Base-by-base conservation (phyloP, 2,797 vertebrate genomes). In the Kryptopterus vitreolus region DNA sequence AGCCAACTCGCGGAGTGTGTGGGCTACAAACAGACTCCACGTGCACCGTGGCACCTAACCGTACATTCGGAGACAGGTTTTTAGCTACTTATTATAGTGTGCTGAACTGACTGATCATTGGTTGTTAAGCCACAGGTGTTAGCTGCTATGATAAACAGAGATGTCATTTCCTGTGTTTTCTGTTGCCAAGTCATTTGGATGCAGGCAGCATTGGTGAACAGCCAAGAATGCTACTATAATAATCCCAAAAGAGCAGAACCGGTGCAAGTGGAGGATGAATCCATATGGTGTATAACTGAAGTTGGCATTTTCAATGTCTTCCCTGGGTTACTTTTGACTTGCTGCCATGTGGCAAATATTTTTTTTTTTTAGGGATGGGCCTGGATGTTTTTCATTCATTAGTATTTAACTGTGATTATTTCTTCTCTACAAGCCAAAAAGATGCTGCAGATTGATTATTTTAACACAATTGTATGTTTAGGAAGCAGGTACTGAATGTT, bases 181-280 rank as follows among this genome's bases (percentile, higher is more conserved):
- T 59, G 79, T 82, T 66, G 73, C 73, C 61, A 81, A 61, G 59
- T 62, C 5, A 77, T 84, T 76, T 76, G 52, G 71, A 82, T 77
- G 15, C 35, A 82, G 71, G 43, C 8, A 13, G 61, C n/a, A 63
- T 46, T 69, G 78, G 57, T 77, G 66, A 84, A 77, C 55, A 55
- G 66, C 81, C 79, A 72, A 71, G 62, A 73, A 58, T 11, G 29
- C 24, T 52, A 74, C 38, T 62, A 55, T 79, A 76, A 83, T 82
- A 78, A 61, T 76, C 76, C 77, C 77, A 50, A 75, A 33, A 77
- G 68, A 70, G 63, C n/a, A 63, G 59, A 79, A 70, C 35, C 33
- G 20, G 3, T 26, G 74, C 31, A 71, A 59, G 33, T 75, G n/a
- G 80, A 81, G 70, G 55, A 84, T 26, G 61, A 78, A 82, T 81